Evolutionary conservation across 2,113 vertebrate genomes (phyloP).

Genomic region (Peromyscus polionotus): DNA sequence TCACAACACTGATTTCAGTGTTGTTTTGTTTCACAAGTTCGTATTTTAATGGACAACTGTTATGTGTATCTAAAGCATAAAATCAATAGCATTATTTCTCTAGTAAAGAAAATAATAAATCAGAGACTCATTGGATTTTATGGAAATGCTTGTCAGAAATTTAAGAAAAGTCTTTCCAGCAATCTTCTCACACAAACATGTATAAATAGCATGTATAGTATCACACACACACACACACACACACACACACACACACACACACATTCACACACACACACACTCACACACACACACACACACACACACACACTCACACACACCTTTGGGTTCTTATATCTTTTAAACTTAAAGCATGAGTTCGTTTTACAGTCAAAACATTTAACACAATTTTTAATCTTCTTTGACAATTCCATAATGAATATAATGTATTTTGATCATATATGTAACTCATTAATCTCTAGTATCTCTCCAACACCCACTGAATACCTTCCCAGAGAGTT

Average conservation of each 20-base stretch:
- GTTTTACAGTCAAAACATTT: not conserved
- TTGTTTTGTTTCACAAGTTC: not conserved
- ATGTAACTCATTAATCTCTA: not conserved
- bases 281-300: not conserved
- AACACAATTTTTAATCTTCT: not conserved
- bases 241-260: not conserved
- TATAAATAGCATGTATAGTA: rapidly evolving
- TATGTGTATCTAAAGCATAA: not conserved
- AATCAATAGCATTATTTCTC: not conserved
- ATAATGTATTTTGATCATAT: not conserved
- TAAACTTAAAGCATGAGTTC: not conserved
- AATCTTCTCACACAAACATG: not conserved
- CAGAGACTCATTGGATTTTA: not conserved
- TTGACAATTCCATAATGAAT: not conserved
- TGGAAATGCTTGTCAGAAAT: not conserved
- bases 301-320: not conserved
- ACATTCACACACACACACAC: not conserved
- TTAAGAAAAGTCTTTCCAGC: not conserved
- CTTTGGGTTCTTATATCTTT: not conserved
- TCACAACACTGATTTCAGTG: not conserved
- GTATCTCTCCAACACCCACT: not conserved
- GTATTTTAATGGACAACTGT: not conserved
- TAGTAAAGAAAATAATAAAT: not conserved
- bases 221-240: not conserved
- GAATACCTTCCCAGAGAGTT: not conserved